Evolutionary conservation across 2,797 vertebrate genomes (phyloP).

Genomic region (Prunella strophiata): DNA sequence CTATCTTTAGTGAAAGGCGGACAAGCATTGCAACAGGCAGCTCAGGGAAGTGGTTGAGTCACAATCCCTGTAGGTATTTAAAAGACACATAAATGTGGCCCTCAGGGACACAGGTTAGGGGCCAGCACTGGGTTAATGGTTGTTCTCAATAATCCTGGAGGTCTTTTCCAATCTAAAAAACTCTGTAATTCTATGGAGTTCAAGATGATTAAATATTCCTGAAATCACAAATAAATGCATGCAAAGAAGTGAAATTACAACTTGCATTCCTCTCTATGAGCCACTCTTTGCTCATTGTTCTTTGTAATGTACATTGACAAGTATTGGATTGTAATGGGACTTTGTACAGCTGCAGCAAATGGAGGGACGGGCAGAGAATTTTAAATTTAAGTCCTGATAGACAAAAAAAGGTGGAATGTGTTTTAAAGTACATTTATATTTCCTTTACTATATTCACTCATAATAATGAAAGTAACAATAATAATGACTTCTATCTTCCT

Average conservation of each 20-base stretch:
- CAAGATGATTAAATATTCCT: background rate
- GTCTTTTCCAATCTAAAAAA: background rate
- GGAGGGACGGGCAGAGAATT: background rate
- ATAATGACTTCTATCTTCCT: background rate
- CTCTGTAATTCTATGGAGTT: background rate
- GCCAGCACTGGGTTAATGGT: rapidly evolving
- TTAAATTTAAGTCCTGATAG: background rate
- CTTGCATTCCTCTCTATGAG: background rate
- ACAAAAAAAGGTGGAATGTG: background rate
- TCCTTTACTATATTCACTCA: background rate
- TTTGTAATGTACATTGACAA: background rate
- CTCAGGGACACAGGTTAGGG: background rate
- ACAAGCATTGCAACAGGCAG: background rate
- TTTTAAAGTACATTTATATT: background rate
- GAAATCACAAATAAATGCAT: background rate
- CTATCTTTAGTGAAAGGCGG: background rate
- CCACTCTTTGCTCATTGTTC: background rate
- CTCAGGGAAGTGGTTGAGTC: background rate
- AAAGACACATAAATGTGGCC: background rate
- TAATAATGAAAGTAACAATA: background rate
- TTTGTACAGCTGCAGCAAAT: background rate
- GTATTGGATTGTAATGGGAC: background rate
- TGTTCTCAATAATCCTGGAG: background rate
- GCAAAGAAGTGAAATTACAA: background rate
- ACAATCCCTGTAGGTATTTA: background rate